Base-by-base conservation (phyloP, 2,888 invertebrate species). In the Poecilus cupreus region DNA sequence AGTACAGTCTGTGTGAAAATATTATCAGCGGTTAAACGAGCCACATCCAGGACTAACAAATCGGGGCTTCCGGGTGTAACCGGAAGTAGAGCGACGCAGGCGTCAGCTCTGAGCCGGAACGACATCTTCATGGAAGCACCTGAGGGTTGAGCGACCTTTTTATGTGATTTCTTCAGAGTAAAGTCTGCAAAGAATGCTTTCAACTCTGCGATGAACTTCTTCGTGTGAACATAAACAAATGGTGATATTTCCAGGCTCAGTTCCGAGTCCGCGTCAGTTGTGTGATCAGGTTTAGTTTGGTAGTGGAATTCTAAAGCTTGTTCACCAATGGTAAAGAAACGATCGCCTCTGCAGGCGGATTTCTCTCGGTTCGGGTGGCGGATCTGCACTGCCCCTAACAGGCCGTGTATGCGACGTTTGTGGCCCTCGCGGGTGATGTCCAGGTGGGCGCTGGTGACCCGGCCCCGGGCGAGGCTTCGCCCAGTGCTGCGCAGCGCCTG, bases 141-240 rank as follows among this genome's bases (percentile, higher is more conserved):
- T n/a, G n/a, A n/a, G n/a, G n/a, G n/a, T n/a, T n/a, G n/a, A n/a
- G n/a, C n/a, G n/a, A n/a, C n/a, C n/a, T n/a, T n/a, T n/a, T n/a
- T n/a, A n/a, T n/a, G n/a, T 72, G 43, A 32, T 70, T 18, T 72
- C 13, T 20, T 20, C 16, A 8, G 11, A 10, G 26, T 10, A 88
- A 98, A 97, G 87, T 96, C 95, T 70, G 93, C 90, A 83, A 96
- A 94, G 89, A 98, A 98, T 2, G 96, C 94, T 85, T 96, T 94
- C 80, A 98, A 90, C 88, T 98, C 98, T 18, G 94, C 93, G 74
- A 98, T 93, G 90, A 98, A 99, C 77, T 98, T 92, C 87, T 97
- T 96, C 0, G 98, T 98, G 89, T 98, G 98, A 75, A 98, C 95
- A 88, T 98, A 98, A 85, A 96, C 93, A 1, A 98, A 96, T 0